A percentile compares a stretch with the other conserved stretches of the same genome.
phyloP scores from a whole-genome alignment of 92 coral and sea anemone genomes.

The Porites divaricata region DNA sequence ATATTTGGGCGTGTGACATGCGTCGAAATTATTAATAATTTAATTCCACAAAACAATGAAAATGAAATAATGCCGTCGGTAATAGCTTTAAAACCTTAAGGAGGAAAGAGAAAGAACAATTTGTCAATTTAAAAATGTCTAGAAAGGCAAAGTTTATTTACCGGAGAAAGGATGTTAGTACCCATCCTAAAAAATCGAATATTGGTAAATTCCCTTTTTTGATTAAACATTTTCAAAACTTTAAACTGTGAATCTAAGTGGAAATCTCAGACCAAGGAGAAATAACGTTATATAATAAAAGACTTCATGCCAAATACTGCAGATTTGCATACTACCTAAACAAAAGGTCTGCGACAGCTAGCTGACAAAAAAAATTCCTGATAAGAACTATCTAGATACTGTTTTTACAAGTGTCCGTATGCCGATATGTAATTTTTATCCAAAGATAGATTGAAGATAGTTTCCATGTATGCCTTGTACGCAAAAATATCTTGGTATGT shows the following conservation, averaged over 20 bases:
- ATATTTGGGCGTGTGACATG: neutral
- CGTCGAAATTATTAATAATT: neutral
- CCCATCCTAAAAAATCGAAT: neutral
- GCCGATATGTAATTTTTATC: constrained; percentile 22
- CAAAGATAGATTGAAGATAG: constrained; percentile 6
- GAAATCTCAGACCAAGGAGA: constrained; percentile 7
- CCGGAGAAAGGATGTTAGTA: neutral
- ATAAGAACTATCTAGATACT: constrained; percentile 5
- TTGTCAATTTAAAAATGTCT: neutral
- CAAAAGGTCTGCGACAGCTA: constrained; percentile 39
- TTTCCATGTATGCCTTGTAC: constrained; percentile 7
- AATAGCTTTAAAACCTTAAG: constrained; percentile 18
- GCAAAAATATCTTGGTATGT: neutral
- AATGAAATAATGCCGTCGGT: neutral
- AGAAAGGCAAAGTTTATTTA: constrained; percentile 22
- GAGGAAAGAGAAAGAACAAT: neutral
- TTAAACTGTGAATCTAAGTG: constrained; percentile 1
- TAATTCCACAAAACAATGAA: neutral
- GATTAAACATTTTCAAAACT: constrained; percentile 20
- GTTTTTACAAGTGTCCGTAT: constrained; percentile 23
- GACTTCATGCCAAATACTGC: constrained; percentile 43
- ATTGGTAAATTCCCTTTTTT: neutral
- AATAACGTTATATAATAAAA: constrained; percentile 36
- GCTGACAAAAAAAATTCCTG: constrained; percentile 2
- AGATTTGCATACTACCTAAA: constrained; percentile 49